Evolutionary conservation across 2,888 invertebrate genomes (phyloP), one percentile per base, ranked within the genome.

Genomic region (Ischnura elegans): DNA sequence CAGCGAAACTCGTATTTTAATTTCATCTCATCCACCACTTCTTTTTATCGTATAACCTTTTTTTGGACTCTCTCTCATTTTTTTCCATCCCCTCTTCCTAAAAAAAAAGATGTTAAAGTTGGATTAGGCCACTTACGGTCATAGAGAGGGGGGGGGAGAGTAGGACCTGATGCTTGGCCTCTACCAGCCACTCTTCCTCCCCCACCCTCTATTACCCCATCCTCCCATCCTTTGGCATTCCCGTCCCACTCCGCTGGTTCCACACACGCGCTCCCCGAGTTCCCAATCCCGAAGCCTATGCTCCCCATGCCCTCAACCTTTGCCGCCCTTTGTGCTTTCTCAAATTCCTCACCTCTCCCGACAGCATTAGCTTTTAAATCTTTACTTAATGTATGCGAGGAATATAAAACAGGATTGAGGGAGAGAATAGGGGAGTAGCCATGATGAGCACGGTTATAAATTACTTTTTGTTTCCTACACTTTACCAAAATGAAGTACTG

Each of bases 101-200:
- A 76, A 76, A 87, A 87, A 87, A 90, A 90, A 90, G 90, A 90
- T 55, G 90, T 90, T 90, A 61, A 90, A 90, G 90, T 90, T 90
- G 90, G 90, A 90, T 90, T 90, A 90, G 90, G 90, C 90, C 90
- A 90, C 90, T 90, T 90, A 90, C 61, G 90, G 90, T 55, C 55
- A 43, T 61, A 61, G 43, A 43, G 90, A 61, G 87, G 36, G 46
- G 19, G 51, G 47, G 47, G 51, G 87, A 87, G 55, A 55, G 87
- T 25, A 61, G 21, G 55, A 55, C 76, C 55, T 46, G 42, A 29
- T 36, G 42, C 55, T 87, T 55, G 51, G 43, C 45, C 55, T 87
- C 87, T 51, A 51, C 86, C 86, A n/a, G n/a, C n/a, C n/a, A 29
- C 85, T 43, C 43, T 76, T 19, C 85, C 85, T 42, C 36, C 5